These are phyloP conservation scores for Hyppa rectilinea DNA, from an alignment of 2,888 invertebrate species.

Conservation along the genomic window DNA sequence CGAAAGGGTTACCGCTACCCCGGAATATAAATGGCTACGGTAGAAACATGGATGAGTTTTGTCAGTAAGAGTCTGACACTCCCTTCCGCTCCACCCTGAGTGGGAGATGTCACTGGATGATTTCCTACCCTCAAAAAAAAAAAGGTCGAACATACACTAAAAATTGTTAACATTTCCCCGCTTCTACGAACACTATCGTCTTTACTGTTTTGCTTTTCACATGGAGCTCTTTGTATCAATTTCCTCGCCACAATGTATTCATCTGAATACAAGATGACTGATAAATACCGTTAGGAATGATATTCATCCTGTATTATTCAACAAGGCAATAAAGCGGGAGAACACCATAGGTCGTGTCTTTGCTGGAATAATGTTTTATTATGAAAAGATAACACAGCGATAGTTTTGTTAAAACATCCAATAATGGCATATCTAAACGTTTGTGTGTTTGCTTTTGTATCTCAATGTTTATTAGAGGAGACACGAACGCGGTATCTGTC, in stretches of 20 bases:
- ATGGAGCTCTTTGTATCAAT: conserved; percentile 34
- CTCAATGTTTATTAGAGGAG: conserved; percentile 55
- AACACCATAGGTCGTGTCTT: conserved; percentile 33
- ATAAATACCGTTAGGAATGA: conserved; percentile 24
- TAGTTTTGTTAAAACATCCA: conserved; percentile 62
- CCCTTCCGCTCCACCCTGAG: too few species aligned
- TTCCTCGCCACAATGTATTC: conserved; percentile 28
- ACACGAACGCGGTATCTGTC: conserved; percentile 51
- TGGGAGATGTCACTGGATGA: too few species aligned
- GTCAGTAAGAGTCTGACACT: too few species aligned
- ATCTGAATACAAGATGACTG: conserved; percentile 15
- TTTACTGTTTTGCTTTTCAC: conserved; percentile 3
- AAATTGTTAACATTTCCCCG: conserved; percentile 2
- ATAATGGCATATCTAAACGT: conserved; percentile 44
- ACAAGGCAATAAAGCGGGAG: conserved; percentile 12
- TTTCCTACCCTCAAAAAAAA: too few species aligned
- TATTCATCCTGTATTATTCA: conserved; percentile 35
- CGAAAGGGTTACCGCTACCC: too few species aligned
- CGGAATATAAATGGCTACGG: too few species aligned
- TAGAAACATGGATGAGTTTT: too few species aligned
- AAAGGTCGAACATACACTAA: background rate
- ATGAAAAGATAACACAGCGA: conserved; percentile 58
- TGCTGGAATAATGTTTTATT: conserved; percentile 33
- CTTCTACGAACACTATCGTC: background rate
- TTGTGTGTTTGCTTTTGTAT: conserved; percentile 54